These are phyloP conservation scores for Oikopleura vanhoeffeni DNA, from an alignment of 23 tunicate species.

Conservation along the genomic window DNA sequence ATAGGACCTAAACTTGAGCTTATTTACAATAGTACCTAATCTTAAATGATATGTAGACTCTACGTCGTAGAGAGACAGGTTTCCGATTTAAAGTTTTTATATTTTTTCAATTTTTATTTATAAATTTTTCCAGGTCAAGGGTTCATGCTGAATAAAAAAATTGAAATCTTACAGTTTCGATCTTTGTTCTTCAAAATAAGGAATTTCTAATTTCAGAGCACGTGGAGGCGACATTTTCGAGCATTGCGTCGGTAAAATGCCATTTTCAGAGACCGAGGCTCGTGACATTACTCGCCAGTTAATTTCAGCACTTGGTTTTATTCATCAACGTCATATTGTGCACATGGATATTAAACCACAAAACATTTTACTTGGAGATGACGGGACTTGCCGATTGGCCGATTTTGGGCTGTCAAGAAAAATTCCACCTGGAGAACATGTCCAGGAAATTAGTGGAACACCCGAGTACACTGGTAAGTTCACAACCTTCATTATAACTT, in stretches of 20 bases:
- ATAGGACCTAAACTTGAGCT: no score
- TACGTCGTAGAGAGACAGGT: no score
- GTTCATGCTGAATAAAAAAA: no score
- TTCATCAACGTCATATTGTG: neutral
- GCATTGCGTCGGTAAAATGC: neutral
- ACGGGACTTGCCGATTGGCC: neutral
- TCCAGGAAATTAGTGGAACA: neutral
- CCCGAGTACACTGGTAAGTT: constrained; percentile 14
- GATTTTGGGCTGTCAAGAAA: constrained; percentile 4
- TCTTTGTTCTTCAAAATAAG: no score
- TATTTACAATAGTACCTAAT: no score
- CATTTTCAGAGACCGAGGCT: neutral
- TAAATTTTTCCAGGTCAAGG: no score
- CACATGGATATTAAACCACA: constrained; percentile 14
- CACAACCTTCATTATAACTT: no score
- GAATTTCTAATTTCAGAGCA: neutral
- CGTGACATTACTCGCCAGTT: neutral
- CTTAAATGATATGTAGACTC: no score
- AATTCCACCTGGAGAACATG: neutral
- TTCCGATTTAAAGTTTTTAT: no score
- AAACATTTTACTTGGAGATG: neutral
- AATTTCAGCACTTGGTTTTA: neutral
- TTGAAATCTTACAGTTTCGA: no score
- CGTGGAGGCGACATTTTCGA: neutral
- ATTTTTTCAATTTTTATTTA: no score